phyloP scores from a whole-genome alignment of 2,113 vertebrate genomes.

The Dromiciops gliroides region DNA sequence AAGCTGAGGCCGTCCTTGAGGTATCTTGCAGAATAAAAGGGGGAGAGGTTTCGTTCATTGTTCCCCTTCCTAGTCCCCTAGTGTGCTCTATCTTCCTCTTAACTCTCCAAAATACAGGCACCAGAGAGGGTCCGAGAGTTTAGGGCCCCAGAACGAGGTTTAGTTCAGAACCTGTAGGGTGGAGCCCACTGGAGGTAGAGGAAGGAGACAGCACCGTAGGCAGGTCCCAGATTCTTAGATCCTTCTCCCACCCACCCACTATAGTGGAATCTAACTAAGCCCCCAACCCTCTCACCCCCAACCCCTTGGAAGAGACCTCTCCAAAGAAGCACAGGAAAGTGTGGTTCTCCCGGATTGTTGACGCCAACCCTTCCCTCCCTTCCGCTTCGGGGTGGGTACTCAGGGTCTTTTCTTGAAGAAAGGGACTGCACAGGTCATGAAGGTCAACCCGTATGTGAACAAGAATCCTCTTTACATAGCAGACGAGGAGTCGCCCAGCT shows the following conservation, averaged over 20 bases:
- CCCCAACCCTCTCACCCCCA: too few species aligned
- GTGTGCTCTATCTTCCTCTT: not conserved
- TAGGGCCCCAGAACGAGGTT: not conserved
- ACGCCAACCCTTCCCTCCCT: not conserved
- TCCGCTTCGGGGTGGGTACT: not conserved
- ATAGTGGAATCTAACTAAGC: not conserved
- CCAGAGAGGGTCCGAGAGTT: not conserved
- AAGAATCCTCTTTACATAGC: not conserved
- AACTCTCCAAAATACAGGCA: not conserved
- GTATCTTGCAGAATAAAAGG: not conserved
- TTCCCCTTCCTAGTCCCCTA: not conserved
- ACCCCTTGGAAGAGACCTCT: not conserved
- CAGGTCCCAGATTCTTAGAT: not conserved
- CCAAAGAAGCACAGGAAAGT: not conserved
- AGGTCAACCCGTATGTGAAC: not conserved
- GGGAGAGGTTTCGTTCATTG: not conserved
- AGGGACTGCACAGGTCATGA: not conserved
- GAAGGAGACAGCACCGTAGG: not conserved
- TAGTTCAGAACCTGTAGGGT: not conserved
- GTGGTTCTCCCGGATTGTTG: not conserved
- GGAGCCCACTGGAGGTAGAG: not conserved
- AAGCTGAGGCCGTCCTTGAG: not conserved
- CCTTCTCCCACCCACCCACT: not conserved
- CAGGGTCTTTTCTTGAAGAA: not conserved
- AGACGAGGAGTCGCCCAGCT: not conserved